Evolutionary conservation across 2,797 vertebrate species (phyloP).

Genomic region (Luscinia megarhynchos): DNA sequence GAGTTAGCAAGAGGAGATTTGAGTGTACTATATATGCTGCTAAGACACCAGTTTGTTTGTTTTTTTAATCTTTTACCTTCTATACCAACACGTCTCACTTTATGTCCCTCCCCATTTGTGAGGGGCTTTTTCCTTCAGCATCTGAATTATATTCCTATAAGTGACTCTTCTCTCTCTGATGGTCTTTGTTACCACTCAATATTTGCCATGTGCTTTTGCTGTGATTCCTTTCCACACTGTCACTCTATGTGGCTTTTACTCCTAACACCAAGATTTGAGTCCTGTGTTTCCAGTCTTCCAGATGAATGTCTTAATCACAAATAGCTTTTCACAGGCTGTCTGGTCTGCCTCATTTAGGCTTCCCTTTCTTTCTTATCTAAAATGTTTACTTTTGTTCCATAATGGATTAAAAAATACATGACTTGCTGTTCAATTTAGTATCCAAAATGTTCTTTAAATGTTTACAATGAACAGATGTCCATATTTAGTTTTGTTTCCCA

Average conservation of each 20-base stretch:
- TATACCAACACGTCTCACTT: background rate
- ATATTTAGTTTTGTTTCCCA: background rate
- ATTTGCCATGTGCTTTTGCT: background rate
- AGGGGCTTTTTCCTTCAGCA: background rate
- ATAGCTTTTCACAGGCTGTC: background rate
- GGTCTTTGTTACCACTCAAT: background rate
- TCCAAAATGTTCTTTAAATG: background rate
- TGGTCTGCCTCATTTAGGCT: background rate
- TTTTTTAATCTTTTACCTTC: background rate
- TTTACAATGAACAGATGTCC: slow-evolving; percentile 14
- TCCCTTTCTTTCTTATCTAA: background rate
- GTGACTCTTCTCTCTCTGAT: background rate
- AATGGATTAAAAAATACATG: background rate
- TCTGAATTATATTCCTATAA: background rate
- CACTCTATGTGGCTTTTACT: background rate
- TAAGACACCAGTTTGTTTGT: background rate
- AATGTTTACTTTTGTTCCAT: background rate
- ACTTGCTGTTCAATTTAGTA: background rate
- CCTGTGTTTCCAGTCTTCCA: background rate
- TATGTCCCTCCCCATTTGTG: background rate
- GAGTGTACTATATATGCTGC: background rate
- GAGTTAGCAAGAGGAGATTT: background rate
- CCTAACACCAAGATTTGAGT: background rate
- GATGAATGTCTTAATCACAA: background rate
- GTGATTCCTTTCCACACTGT: background rate